Base-by-base conservation (phyloP, 2,888 invertebrate species). In the Ellobium chinense region DNA sequence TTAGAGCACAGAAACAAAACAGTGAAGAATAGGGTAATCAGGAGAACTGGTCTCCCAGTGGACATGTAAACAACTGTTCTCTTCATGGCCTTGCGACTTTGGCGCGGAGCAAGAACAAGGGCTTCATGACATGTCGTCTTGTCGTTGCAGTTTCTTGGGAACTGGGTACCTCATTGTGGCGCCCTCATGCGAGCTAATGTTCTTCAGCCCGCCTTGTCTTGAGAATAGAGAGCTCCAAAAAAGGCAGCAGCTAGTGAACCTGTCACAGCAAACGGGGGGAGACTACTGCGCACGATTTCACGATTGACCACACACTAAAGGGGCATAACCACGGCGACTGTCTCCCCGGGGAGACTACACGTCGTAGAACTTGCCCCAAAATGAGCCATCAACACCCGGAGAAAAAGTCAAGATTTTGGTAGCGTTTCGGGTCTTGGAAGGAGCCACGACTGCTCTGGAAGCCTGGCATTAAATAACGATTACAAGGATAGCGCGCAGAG, bases 231-330 rank as follows among this genome's bases (percentile, higher is more conserved):
- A 39, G 46, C 27, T 27, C 2, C n/a, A 18, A 18, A 70, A n/a
- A 31, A 27, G 29, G 46, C 39, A 63, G 14, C 62, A 29, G 31
- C 65, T 29, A 75, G n/a, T n/a, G 27, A 58, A 39, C 14, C 39
- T 54, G 65, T 63, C 0, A 65, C 70, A 9, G 58, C 54, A 70
- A 31, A 58, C 46, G 46, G 46, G 46, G 46, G 46, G 77, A 24
- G 37, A 39, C 37, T 46, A 77, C 68, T 77, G 68, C 68, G 37
- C 1, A 34, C 68, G 77, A 77, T 77, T 77, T 77, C 77, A 77
- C 77, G 77, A 68, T 14, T 77, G 77, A 60, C 58, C 77, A 77
- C 56, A 56, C 77, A 68, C 68, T 56, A 68, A 77, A 77, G 37
- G 39, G 77, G 58, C 77, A 27, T 31, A 56, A 68, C 68, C 39